A percentile compares a stretch with the other conserved stretches of the same genome.
phyloP scores from a whole-genome alignment of 2,888 invertebrate genomes.

The Cenopis cana region DNA sequence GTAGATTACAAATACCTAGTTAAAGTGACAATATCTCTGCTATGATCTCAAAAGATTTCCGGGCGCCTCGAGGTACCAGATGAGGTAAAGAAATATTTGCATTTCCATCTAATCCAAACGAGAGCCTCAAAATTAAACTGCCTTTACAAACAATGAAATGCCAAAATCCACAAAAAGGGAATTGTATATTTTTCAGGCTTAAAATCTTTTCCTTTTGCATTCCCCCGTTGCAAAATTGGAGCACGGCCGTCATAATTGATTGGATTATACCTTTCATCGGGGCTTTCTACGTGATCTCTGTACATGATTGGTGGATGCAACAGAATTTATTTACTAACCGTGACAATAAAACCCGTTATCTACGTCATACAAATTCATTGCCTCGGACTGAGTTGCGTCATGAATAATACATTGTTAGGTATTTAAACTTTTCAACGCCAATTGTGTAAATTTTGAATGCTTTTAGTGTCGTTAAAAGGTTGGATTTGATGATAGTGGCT shows the following conservation, averaged over 20 bases:
- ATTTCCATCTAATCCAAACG: slow-evolving; percentile 19
- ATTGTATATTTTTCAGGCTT: slow-evolving; percentile 51
- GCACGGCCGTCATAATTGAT: slow-evolving; percentile 78
- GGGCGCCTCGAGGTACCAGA: background rate
- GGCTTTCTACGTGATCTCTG: slow-evolving; percentile 71
- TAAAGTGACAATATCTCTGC: slow-evolving; percentile 5
- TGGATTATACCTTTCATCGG: slow-evolving; percentile 78
- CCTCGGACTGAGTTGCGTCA: slow-evolving; percentile 57
- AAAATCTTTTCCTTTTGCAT: slow-evolving; percentile 69
- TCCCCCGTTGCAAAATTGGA: slow-evolving; percentile 65
- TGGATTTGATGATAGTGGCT: slow-evolving; percentile 8
- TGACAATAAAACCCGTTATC: slow-evolving; percentile 74
- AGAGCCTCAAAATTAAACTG: background rate
- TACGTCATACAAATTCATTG: slow-evolving; percentile 71
- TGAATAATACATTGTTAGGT: slow-evolving; percentile 67
- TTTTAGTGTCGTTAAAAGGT: slow-evolving; percentile 28
- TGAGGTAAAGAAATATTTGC: slow-evolving; percentile 11
- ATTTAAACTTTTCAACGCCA: slow-evolving; percentile 57
- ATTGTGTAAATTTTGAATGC: slow-evolving; percentile 36
- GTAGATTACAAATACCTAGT: background rate
- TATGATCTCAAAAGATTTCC: slow-evolving; percentile 5
- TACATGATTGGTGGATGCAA: slow-evolving; percentile 72
- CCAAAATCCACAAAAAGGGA: slow-evolving; percentile 17
- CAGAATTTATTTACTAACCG: slow-evolving; percentile 74
- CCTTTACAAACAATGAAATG: slow-evolving; percentile 17